These are phyloP conservation scores for Orchesellides sinensis DNA, from an alignment of 2,888 invertebrate species.

Conservation along the genomic window DNA sequence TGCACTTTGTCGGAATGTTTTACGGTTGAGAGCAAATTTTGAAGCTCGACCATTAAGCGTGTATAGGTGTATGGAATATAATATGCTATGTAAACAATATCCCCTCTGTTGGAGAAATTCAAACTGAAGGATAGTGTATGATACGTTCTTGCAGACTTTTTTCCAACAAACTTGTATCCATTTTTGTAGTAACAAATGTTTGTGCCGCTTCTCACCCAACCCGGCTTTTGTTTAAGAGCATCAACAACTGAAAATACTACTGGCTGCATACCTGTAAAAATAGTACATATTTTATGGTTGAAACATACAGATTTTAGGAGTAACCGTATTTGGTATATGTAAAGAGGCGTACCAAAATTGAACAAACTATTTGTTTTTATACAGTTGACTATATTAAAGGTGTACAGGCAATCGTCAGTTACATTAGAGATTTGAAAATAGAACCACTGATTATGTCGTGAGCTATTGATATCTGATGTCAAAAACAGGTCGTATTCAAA, in stretches of 20 bases:
- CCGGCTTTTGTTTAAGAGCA: slow-evolving; percentile 77
- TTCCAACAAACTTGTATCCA: slow-evolving; percentile 80
- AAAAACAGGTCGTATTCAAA: slow-evolving; percentile 90
- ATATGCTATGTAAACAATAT: slow-evolving; percentile 91
- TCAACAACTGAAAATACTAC: slow-evolving; percentile 90
- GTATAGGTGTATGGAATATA: slow-evolving; percentile 92
- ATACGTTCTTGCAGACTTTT: slow-evolving; percentile 81
- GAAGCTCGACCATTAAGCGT: slow-evolving; percentile 82
- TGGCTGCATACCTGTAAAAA: slow-evolving; percentile 86
- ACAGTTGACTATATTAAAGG: slow-evolving; percentile 92
- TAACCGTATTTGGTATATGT: too few relatives aligned
- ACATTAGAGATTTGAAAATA: slow-evolving; percentile 92
- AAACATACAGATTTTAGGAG: too few relatives aligned
- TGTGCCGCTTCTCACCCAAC: slow-evolving; percentile 81
- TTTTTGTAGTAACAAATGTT: slow-evolving; percentile 91
- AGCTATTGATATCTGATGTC: slow-evolving; percentile 89
- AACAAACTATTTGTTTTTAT: slow-evolving; percentile 92
- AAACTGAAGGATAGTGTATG: slow-evolving; percentile 88
- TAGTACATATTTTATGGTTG: not conserved
- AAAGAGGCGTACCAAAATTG: slow-evolving; percentile 84
- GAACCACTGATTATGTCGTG: slow-evolving; percentile 91
- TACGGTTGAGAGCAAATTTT: slow-evolving; percentile 26
- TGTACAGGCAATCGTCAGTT: slow-evolving; percentile 83
- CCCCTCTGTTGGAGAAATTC: slow-evolving; percentile 84
- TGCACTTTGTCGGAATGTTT: slow-evolving; percentile 79